Conservation (phyloP, 2,888 invertebrate genomes). For the Ceraclea dissimilis region DNA sequence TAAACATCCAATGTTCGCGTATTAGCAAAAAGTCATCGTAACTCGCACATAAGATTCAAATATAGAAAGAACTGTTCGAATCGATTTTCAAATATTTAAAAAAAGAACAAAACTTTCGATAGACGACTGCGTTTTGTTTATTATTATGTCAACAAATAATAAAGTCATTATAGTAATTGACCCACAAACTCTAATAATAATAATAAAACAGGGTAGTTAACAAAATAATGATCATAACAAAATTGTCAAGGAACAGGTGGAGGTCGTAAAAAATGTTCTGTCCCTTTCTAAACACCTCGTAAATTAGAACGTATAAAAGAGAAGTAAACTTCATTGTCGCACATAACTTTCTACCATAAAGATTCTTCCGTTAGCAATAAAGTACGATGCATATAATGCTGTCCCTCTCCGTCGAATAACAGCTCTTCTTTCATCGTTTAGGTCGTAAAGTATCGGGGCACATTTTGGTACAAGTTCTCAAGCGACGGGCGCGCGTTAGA, state of each 20-base stretch:
- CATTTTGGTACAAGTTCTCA: constrained; percentile 24
- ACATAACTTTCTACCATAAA: background rate
- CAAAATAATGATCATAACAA: constrained; percentile 2
- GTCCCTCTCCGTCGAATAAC: background rate
- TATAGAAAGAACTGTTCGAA: too few species aligned
- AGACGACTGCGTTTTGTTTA: too few species aligned
- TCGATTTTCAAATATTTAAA: background rate
- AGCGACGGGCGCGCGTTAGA: constrained; percentile 21
- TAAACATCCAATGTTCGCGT: too few species aligned
- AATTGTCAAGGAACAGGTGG: background rate
- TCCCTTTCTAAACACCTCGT: background rate
- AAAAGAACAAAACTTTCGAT: too few species aligned
- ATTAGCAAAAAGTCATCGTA: too few species aligned
- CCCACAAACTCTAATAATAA: background rate
- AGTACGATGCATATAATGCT: background rate
- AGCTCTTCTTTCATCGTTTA: constrained; percentile 12
- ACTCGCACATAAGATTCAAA: too few species aligned
- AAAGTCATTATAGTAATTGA: background rate
- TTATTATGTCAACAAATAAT: background rate
- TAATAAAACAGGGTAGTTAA: background rate
- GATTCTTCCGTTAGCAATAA: background rate
- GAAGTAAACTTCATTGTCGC: background rate
- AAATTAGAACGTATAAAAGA: background rate
- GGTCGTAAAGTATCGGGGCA: constrained; percentile 25
- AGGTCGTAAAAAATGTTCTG: background rate